These are phyloP conservation scores for Zosterops japonicus DNA, from an alignment of 2,113 vertebrate species.

Conservation along the genomic window DNA sequence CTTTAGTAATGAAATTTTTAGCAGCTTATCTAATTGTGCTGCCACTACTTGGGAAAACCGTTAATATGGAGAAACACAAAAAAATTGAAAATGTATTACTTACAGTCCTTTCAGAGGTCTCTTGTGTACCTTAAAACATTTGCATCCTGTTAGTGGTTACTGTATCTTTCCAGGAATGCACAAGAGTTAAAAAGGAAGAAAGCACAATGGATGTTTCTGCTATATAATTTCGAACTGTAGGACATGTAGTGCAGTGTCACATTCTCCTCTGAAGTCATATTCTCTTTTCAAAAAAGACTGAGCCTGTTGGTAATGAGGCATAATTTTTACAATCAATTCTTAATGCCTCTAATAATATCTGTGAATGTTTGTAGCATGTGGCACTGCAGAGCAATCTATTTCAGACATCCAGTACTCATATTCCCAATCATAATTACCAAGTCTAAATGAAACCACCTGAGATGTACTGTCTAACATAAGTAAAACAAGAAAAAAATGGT, in stretches of 20 bases:
- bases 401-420: not conserved
- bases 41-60: not conserved
- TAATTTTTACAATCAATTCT: not conserved
- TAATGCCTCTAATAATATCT: not conserved
- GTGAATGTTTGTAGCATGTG: not conserved
- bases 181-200: not conserved
- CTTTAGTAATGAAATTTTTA: not conserved
- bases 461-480: not conserved
- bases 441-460: not conserved
- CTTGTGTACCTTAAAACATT: not conserved
- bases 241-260: not conserved
- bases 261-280: not conserved
- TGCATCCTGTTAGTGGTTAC: rapidly evolving
- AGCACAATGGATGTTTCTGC: rapidly evolving
- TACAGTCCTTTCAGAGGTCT: not conserved
- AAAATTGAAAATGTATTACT: not conserved
- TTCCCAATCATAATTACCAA: not conserved
- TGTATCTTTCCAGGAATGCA: not conserved
- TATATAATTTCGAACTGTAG: not conserved
- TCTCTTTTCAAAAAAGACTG: not conserved
- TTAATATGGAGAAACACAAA: not conserved
- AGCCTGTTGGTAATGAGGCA: not conserved
- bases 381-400: not conserved
- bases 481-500: not conserved
- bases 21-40: not conserved